Evolutionary conservation across 2,113 vertebrate genomes (phyloP).

Genomic region (Xenopus tropicalis): UCB_Xtro_10.0 CM004451.2:20606001-20606500

Average conservation of each 20-base stretch:
- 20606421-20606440: no score
- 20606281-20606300: no score
- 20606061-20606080: constrained; percentile 34
- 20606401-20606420: no score
- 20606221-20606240: constrained; percentile 1
- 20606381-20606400: no score
- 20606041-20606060: constrained; percentile 34
- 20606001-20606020: constrained; percentile 49
- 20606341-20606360: no score
- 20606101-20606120: constrained; percentile 93
- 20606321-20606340: no score
- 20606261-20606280: not conserved
- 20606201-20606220: constrained; percentile 10
- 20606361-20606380: no score
- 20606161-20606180: constrained; percentile 78
- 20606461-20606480: no score
- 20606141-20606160: constrained; percentile 91
- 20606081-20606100: constrained; percentile 59
- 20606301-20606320: no score
- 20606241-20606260: not conserved
- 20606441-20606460: no score
- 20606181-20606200: constrained; percentile 76
- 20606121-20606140: constrained; percentile 88
- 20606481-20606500: no score
- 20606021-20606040: constrained; percentile 23